Conservation (phyloP, 2,888 invertebrate genomes). For the Lasiommata megera region DNA sequence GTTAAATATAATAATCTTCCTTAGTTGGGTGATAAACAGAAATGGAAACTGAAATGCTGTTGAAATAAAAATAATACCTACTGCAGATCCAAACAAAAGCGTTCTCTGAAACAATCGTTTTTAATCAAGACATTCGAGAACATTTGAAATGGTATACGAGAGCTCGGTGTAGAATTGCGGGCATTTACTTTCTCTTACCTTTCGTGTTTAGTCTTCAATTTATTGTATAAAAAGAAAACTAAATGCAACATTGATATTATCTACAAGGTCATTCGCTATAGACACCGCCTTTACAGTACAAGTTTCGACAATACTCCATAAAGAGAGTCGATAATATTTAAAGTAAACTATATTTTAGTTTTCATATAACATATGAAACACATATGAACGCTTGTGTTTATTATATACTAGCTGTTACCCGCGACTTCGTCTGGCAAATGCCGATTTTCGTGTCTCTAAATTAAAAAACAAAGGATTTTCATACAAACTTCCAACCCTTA, state of each 20-base stretch:
- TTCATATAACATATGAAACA: too few species aligned
- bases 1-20: not conserved
- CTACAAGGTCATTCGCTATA: too few species aligned
- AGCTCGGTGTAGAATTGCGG: conserved; percentile 30
- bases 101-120: conserved; percentile 46
- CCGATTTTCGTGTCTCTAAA: too few species aligned
- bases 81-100: conserved; percentile 35
- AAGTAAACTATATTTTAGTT: too few species aligned
- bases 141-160: conserved; percentile 35
- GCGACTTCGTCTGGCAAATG: too few species aligned
- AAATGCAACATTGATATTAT: conserved; percentile 7
- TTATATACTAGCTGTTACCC: too few species aligned
- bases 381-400: too few species aligned
- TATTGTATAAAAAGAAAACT: conserved; percentile 4
- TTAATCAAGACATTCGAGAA: conserved; percentile 53
- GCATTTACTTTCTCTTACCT: conserved; percentile 19
- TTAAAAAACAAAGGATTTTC: too few species aligned
- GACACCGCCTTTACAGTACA: too few species aligned
- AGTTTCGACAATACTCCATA: too few species aligned
- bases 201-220: conserved; percentile 22
- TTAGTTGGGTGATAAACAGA: conserved; percentile 34
- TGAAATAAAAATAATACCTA: conserved; percentile 47
- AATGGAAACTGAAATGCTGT: conserved; percentile 41
- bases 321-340: too few species aligned
- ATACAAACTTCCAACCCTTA: too few species aligned